Evolutionary conservation across 2,888 invertebrate species (phyloP).

Genomic region (Morinoia aosen): DNA sequence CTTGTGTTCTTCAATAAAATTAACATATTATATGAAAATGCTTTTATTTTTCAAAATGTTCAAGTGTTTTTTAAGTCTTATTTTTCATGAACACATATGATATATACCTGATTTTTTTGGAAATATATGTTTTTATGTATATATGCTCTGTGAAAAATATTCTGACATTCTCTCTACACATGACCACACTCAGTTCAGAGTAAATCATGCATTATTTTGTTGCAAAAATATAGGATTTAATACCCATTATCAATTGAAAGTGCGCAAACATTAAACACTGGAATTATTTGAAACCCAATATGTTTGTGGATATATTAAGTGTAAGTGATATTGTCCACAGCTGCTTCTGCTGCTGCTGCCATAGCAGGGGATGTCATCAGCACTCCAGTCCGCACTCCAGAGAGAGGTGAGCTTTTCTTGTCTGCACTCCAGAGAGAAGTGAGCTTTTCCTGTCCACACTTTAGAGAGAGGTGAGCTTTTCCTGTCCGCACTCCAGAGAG

Average conservation of each 20-base stretch:
- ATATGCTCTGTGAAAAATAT: background rate
- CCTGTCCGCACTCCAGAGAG: too few relatives aligned
- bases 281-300: background rate
- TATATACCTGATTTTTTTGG: too few relatives aligned
- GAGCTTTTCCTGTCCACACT: background rate
- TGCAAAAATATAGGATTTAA: too few relatives aligned
- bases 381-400: background rate
- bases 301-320: background rate
- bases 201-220: too few relatives aligned
- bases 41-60: too few relatives aligned
- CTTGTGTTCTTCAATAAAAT: too few relatives aligned
- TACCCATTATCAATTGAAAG: too few relatives aligned
- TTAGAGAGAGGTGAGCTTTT: background rate
- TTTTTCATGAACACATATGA: too few relatives aligned
- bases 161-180: background rate
- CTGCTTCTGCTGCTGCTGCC: constrained; percentile 17
- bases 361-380: background rate
- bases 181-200: background rate
- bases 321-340: background rate
- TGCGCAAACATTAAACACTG: too few relatives aligned
- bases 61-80: too few relatives aligned
- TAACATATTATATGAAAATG: background rate
- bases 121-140: too few relatives aligned
- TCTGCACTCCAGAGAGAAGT: background rate
- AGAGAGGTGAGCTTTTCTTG: background rate